A percentile compares a stretch with the other conserved stretches of the same genome.
Conservation (phyloP, 1,140 invertebrate species). For the Prorops nasuta region DNA sequence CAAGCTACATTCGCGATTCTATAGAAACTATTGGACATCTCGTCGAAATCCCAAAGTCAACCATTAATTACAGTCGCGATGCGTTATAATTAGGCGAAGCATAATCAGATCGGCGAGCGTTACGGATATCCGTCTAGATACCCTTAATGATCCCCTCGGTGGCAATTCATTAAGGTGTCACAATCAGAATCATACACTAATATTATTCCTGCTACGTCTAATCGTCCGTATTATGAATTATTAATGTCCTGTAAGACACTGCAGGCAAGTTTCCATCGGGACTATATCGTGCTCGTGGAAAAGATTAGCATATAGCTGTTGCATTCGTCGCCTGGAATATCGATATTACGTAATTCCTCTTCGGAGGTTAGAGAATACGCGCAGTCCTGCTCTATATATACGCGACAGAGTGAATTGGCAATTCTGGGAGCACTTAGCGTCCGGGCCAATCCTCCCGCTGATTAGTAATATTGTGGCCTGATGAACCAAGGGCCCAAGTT, state of each 20-base stretch:
- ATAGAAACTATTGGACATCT: too few relatives aligned
- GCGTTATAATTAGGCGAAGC: constrained; percentile 47
- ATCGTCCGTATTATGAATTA: too few relatives aligned
- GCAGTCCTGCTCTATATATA: background rate
- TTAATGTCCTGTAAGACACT: too few relatives aligned
- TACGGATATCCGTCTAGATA: constrained; percentile 45
- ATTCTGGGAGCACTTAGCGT: constrained; percentile 46
- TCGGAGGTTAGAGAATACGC: too few relatives aligned
- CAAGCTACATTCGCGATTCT: too few relatives aligned
- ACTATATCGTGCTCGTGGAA: too few relatives aligned
- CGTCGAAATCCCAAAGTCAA: constrained; percentile 25
- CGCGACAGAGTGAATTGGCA: constrained; percentile 44
- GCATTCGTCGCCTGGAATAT: too few relatives aligned
- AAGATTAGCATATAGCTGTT: too few relatives aligned
- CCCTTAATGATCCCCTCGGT: constrained; percentile 47
- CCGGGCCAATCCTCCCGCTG: constrained; percentile 48
- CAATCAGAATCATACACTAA: too few relatives aligned
- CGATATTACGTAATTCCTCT: too few relatives aligned
- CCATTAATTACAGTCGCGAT: constrained; percentile 46
- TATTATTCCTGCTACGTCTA: too few relatives aligned
- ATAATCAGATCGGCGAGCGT: constrained; percentile 44
- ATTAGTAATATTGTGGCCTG: constrained; percentile 58
- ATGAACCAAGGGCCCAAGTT: constrained; percentile 52
- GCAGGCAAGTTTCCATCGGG: too few relatives aligned
- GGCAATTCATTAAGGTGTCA: constrained; percentile 48